Evolutionary conservation across 2,888 invertebrate genomes (phyloP).

Genomic region (Rugalucina vietnamica): DNA sequence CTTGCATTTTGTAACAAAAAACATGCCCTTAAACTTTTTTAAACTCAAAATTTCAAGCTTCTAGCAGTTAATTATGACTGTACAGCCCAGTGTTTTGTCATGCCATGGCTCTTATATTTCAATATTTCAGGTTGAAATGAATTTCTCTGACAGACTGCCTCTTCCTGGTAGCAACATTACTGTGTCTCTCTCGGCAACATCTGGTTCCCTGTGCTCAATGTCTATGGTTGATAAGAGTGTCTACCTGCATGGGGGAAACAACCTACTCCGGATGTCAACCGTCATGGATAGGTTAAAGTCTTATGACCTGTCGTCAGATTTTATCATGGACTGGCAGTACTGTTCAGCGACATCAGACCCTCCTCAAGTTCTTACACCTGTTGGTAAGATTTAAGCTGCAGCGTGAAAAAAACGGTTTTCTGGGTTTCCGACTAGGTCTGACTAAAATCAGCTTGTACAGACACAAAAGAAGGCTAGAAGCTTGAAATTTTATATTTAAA

Average conservation of each 20-base stretch:
- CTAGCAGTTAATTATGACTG: too few relatives aligned
- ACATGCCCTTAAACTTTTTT: too few relatives aligned
- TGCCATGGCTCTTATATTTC: too few relatives aligned
- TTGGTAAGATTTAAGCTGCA: constrained; percentile 10
- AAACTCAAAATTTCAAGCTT: too few relatives aligned
- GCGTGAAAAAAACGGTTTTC: too few relatives aligned
- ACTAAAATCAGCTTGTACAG: too few relatives aligned
- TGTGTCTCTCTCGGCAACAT: constrained; percentile 85
- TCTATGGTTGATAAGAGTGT: constrained; percentile 87
- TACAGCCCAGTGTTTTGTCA: too few relatives aligned
- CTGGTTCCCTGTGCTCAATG: constrained; percentile 87
- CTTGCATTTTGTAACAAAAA: too few relatives aligned
- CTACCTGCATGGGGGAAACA: constrained; percentile 82
- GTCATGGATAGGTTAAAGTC: constrained; percentile 35
- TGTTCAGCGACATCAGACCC: constrained; percentile 47
- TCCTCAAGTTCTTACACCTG: constrained; percentile 35
- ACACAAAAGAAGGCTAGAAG: too few relatives aligned
- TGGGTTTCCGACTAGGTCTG: too few relatives aligned
- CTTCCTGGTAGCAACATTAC: constrained; percentile 85
- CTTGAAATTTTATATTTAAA: too few relatives aligned
- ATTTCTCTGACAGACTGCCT: constrained; percentile 82
- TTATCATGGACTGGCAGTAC: constrained; percentile 56
- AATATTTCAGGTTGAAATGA: constrained; percentile 77
- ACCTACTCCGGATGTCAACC: constrained; percentile 60
- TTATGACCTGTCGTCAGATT: constrained; percentile 59